phyloP scores from a whole-genome alignment of 2,113 vertebrate species.

The Corydoras sp. region DNA sequence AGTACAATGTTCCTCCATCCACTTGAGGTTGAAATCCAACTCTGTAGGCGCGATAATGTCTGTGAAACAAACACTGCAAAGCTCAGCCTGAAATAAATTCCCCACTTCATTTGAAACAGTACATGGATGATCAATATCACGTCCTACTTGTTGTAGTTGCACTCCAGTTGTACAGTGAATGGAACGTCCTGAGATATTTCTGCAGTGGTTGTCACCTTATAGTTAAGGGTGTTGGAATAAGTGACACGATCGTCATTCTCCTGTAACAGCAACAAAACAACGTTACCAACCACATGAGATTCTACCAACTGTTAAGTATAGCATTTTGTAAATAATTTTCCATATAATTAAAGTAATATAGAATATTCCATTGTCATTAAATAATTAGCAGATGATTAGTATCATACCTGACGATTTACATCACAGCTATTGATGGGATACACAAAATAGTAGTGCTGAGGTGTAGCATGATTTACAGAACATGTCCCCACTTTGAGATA shows the following conservation, averaged over 20 bases:
- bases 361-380: too few relatives aligned
- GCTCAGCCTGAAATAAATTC: neutral
- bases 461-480: slow-evolving; percentile 40
- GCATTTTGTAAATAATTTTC: too few relatives aligned
- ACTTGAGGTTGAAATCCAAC: slow-evolving; percentile 47
- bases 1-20: slow-evolving; percentile 31
- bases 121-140: neutral
- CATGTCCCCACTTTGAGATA: slow-evolving; percentile 54
- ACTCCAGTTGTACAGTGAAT: slow-evolving; percentile 49
- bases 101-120: neutral
- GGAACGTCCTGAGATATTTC: slow-evolving; percentile 49
- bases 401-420: slow-evolving; percentile 47
- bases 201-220: slow-evolving; percentile 13
- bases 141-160: slow-evolving; percentile 53
- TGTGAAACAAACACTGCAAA: slow-evolving; percentile 24
- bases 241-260: slow-evolving; percentile 23
- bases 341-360: too few relatives aligned
- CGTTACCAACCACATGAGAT: neutral
- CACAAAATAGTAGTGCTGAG: slow-evolving; percentile 47
- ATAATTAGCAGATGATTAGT: neutral
- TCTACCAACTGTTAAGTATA: too few relatives aligned
- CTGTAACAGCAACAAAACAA: slow-evolving; percentile 37
- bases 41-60: slow-evolving; percentile 49
- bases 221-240: slow-evolving; percentile 41
- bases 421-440: slow-evolving; percentile 50